phyloP scores from a whole-genome alignment of 2,888 invertebrate genomes.

The Oligia latruncula region DNA sequence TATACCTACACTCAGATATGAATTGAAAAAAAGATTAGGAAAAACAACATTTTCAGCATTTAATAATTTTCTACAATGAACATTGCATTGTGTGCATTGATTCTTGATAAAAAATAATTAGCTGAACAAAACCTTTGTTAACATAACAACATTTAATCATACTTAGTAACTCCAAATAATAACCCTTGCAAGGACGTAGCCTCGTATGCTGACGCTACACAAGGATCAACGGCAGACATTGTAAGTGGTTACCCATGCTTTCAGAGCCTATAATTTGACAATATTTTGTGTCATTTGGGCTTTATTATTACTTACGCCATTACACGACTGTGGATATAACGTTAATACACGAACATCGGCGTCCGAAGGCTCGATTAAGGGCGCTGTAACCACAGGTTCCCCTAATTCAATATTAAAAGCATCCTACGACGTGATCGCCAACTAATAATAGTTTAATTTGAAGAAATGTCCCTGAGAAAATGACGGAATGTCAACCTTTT shows the following conservation, averaged over 20 bases:
- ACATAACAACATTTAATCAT: background rate
- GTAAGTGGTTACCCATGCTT: conserved; percentile 89
- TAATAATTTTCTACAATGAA: background rate
- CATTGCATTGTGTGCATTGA: background rate
- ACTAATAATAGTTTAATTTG: conserved; percentile 90
- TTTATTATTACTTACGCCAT: conserved; percentile 90
- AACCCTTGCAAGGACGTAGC: conserved; percentile 2
- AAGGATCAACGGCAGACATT: conserved; percentile 85
- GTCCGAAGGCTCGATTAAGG: conserved; percentile 87
- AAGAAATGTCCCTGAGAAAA: conserved; percentile 90
- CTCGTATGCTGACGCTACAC: conserved; percentile 78
- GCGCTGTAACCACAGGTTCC: conserved; percentile 87
- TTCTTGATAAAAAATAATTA: background rate
- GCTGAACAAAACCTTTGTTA: background rate
- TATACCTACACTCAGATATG: background rate
- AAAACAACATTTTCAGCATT: background rate
- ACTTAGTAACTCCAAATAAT: background rate
- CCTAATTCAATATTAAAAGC: conserved; percentile 91
- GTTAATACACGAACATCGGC: conserved; percentile 85
- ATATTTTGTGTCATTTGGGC: conserved; percentile 90
- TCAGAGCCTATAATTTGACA: conserved; percentile 90
- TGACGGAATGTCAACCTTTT: conserved; percentile 88
- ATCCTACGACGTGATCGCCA: conserved; percentile 89
- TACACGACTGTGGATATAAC: conserved; percentile 88
- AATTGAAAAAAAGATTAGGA: background rate